Base-by-base conservation (phyloP, 2,888 invertebrate species). In the Hermodice carunculata region DNA sequence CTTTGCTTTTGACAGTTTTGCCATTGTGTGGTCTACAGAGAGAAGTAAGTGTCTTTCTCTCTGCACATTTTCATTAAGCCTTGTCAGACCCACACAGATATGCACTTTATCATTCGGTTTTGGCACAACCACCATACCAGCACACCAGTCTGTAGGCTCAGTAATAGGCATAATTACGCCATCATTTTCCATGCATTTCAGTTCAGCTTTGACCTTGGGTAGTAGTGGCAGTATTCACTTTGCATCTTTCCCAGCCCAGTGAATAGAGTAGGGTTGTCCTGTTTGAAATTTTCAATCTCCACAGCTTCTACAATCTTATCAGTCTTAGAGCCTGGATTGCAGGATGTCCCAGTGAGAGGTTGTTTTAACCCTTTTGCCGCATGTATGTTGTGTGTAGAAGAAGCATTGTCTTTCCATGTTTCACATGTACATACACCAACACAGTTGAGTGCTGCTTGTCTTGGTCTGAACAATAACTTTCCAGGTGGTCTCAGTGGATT, bases 121-220 rank as follows among this genome's bases (percentile, higher is more conserved):
- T 14, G 66, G 67, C 17, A 67, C 66, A 1, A 72, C 67, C 1
- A 67, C 70, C 31, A 71, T 64, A 11, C 57, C 61, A 28, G 69
- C 58, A 53, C 69, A 70, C 71, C 70, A 70, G 19, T 58, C 63
- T 28, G 67, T 67, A 1, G 70, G 71, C 63, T 68, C 64, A 22
- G 59, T 64, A n/a, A 71, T 62, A 17, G 19, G 24, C 42, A 57
- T 59, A 34, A 71, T 67, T 34, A 66, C 66, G 14, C 65, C 61
- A 2, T 52, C 31, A n/a, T 58, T 22, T 31, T 49, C 56, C 58
- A 53, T 51, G n/a, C 53, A 44, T 28, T 56, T 28, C 3, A 67
- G 31, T 40, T 67, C 59, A n/a, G 34, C 40, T 29, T 68, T 68
- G 11, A 68, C 68, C 29, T 65, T 61, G 24, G 32, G 52, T 34